Base-by-base conservation (phyloP, 64 coral and sea anemone genomes). In the Dendronephthya gigantea region DNA sequence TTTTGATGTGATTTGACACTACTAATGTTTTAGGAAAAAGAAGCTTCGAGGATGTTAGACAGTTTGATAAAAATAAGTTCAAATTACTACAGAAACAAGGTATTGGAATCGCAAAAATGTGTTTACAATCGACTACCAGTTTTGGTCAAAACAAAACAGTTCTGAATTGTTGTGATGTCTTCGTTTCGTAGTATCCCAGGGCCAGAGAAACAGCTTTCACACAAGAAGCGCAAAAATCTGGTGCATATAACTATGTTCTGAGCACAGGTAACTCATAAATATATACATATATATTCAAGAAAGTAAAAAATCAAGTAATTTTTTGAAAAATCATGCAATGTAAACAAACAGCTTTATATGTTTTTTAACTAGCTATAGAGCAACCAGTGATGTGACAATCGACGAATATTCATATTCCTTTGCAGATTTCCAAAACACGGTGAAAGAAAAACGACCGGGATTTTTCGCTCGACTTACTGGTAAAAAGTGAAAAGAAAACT, bases 71-170 rank as follows among this genome's bases (percentile, higher is more conserved):
- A 92, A 82, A 98, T 98, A 25, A 93, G 92, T 35, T 93, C 92
- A 40, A 98, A 98, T 55, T 93, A 93, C 82, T 98, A 98, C 84
- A 93, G 85, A 85, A 86, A 93, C 17, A 98, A 98, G 94, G 94
- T 97, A 92, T 66, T 66, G 19, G 48, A 38, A 47, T 33, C 22
- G 51, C 9, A 27, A 9, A 27, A 15, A 22, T 51, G 25, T 65
- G n/a, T n/a, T n/a, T n/a, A n/a, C n/a, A n/a, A n/a, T n/a, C n/a
- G n/a, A n/a, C n/a, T n/a, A n/a, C n/a, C n/a, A n/a, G n/a, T n/a
- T n/a, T n/a, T n/a, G n/a, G n/a, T n/a, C n/a, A n/a, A n/a, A n/a
- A n/a, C n/a, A n/a, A 43, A 28, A 40, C 55, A 2, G n/a, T 34
- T 88, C 40, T 88, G 39, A 74, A 30, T 28, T 23, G 4, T 32